phyloP scores from a whole-genome alignment of 2,888 invertebrate species.

The Agriopis leucophaearia region DNA sequence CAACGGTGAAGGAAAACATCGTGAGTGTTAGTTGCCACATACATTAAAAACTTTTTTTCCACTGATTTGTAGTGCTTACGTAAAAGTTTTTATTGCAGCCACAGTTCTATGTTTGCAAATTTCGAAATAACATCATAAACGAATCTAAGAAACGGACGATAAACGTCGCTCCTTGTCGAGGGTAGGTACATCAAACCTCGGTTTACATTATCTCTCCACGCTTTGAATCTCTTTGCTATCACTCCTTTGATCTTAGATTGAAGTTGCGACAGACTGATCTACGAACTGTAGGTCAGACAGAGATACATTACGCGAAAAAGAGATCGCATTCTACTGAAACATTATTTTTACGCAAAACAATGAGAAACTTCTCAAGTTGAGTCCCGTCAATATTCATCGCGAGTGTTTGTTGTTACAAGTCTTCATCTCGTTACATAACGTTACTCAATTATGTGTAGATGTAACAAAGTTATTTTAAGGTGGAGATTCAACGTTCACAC shows the following conservation, averaged over 20 bases:
- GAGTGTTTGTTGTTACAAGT: constrained; percentile 39
- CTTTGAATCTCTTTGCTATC: constrained; percentile 38
- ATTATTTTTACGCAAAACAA: constrained; percentile 40
- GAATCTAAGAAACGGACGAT: constrained; percentile 25
- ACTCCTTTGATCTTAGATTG: constrained; percentile 46
- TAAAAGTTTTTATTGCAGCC: constrained; percentile 25
- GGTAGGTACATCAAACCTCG: constrained; percentile 35
- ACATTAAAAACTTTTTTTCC: not conserved
- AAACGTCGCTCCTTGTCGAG: constrained; percentile 32
- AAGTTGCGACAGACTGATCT: constrained; percentile 35
- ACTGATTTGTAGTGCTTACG: constrained; percentile 24
- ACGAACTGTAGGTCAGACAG: constrained; percentile 35
- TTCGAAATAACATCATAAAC: constrained; percentile 30
- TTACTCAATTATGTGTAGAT: constrained; percentile 20
- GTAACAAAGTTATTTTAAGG: constrained; percentile 24
- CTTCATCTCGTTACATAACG: constrained; percentile 34
- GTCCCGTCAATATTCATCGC: constrained; percentile 33
- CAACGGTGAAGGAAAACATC: no score
- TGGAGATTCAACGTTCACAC: constrained; percentile 8
- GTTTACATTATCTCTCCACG: constrained; percentile 38
- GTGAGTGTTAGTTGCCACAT: not conserved
- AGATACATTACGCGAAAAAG: constrained; percentile 28
- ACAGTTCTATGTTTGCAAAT: constrained; percentile 25
- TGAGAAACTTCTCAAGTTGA: constrained; percentile 35
- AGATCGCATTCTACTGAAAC: constrained; percentile 30